phyloP scores from a whole-genome alignment of 1,140 invertebrate genomes.

The Papilio glaucus region DNA sequence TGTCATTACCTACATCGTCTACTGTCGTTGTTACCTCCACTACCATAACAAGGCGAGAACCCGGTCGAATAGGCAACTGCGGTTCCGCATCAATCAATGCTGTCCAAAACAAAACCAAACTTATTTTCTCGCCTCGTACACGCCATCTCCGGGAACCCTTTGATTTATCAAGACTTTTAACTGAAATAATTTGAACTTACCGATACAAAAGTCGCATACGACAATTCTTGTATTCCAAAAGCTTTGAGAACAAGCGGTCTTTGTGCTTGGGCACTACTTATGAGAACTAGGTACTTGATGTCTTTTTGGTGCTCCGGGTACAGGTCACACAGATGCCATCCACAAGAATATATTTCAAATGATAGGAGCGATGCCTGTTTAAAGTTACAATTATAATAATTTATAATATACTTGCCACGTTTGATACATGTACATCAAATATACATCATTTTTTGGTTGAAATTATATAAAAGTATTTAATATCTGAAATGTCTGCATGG shows the following conservation, averaged over 20 bases:
- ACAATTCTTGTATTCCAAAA: constrained; percentile 73
- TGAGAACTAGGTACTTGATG: constrained; percentile 61
- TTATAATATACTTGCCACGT: constrained; percentile 24
- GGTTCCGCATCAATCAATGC: too few relatives aligned
- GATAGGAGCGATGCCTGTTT: constrained; percentile 68
- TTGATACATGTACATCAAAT: too few relatives aligned
- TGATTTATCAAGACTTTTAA: background rate
- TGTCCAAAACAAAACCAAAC: too few relatives aligned
- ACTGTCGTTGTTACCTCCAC: too few relatives aligned
- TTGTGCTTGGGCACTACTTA: constrained; percentile 71
- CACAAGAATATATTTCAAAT: constrained; percentile 68
- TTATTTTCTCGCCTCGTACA: too few relatives aligned
- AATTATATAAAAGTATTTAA: too few relatives aligned
- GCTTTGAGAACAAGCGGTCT: constrained; percentile 73
- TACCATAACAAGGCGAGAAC: too few relatives aligned
- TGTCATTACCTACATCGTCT: too few relatives aligned
- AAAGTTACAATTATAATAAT: background rate
- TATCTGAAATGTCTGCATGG: too few relatives aligned
- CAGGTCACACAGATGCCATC: constrained; percentile 64
- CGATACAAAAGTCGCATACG: constrained; percentile 74
- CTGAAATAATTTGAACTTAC: constrained; percentile 48
- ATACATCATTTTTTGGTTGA: too few relatives aligned
- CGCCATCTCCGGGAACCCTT: too few relatives aligned
- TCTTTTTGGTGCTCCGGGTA: constrained; percentile 53
- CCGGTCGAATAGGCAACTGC: too few relatives aligned